These are phyloP conservation scores for Conchocele bisecta DNA, from an alignment of 2,888 invertebrate species.

Conservation along the genomic window DNA sequence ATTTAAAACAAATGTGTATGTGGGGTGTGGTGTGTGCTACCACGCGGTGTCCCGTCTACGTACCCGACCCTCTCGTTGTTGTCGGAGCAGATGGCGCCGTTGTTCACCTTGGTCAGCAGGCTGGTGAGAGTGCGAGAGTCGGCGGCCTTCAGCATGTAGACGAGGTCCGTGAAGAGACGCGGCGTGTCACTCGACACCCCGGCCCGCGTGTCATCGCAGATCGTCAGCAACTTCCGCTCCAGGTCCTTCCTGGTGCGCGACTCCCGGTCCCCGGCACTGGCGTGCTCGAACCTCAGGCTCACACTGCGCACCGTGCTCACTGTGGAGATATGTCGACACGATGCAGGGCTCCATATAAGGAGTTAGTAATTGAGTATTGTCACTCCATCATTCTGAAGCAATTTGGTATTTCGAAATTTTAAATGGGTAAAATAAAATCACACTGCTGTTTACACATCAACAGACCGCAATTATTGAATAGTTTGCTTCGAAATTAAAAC, in stretches of 20 bases:
- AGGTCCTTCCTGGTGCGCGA: conserved; percentile 42
- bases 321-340: too few species aligned
- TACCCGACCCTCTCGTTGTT: conserved; percentile 68
- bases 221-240: conserved; percentile 61
- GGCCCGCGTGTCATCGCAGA: conserved; percentile 72
- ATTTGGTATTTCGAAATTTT: too few species aligned
- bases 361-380: too few species aligned
- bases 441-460: too few species aligned
- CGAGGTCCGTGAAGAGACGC: conserved; percentile 83
- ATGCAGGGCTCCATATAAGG: too few species aligned
- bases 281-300: conserved; percentile 70
- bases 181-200: conserved; percentile 83
- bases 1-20: too few species aligned
- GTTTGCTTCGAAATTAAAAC: too few species aligned
- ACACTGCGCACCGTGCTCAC: conserved; percentile 30
- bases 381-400: too few species aligned
- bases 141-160: conserved; percentile 81
- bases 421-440: too few species aligned
- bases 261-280: conserved; percentile 26
- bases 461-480: too few species aligned
- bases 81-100: conserved; percentile 63
- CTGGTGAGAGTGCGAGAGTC: conserved; percentile 77
- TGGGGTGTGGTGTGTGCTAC: too few species aligned
- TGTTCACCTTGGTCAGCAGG: conserved; percentile 62
- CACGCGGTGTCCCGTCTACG: too few species aligned